Evolutionary conservation across 2,113 vertebrate genomes (phyloP), one percentile per base, ranked within the genome.

Genomic region (Sturnira hondurensis): DNA sequence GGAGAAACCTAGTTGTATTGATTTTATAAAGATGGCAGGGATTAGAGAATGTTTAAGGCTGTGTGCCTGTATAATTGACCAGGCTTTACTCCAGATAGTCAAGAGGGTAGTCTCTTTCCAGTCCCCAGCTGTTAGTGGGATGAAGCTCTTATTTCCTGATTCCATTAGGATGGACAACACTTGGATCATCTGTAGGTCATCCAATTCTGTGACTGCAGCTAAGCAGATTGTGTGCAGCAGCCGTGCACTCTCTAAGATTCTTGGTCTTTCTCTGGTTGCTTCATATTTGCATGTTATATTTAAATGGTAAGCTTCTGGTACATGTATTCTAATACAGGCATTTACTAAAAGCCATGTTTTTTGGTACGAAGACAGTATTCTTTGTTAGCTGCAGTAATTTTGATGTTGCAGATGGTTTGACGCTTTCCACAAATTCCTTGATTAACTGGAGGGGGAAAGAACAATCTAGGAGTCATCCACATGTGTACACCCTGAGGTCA

Each of bases 381-480:
- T 93, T 91, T 89, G 74, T 76, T 73, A 83, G 33, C 38, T 73
- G 45, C 63, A 24, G 92, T 89, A 56, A 89, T 86, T 78, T 89
- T 20, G 33, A 38, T 93, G 33, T 86, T 86, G 71, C 11, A 87
- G 3, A 11, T 36, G 45, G 6, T 93, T 78, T 89, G 78, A 82
- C 15, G 61, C 16, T 83, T 93, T 96, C 78, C 2, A 5, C 58
- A 45, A 89, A 93, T 93, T 95, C 65, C 11, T 26, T 54, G 33
- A 86, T n/a, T 77, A 43, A 13, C 16, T 47, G 17, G 58, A 85
- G 22, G 86, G 41, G 61, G 16, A 52, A 89, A 86, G 36, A 50
- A 71, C 58, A 92, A 22, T 61, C n/a, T 77, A 89, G 61, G 22
- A 93, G 45, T 89, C 12, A 28, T 61, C 22, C 9, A 38, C 17